Percentiles rank a stretch among this genome's conserved stretches.
Evolutionary conservation across 2,113 vertebrate species (phyloP).

Genomic region (Amazona vittata): DNA sequence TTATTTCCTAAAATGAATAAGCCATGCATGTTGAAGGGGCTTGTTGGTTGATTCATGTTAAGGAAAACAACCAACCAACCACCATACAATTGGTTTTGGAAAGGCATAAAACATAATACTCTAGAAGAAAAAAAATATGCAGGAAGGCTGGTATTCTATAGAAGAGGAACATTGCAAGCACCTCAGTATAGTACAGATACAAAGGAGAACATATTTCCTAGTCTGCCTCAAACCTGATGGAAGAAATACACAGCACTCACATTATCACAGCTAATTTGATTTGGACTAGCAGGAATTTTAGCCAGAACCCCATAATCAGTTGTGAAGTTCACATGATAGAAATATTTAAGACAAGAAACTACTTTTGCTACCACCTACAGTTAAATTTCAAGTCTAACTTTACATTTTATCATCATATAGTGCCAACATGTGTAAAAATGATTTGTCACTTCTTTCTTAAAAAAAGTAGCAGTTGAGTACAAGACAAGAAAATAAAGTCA

Average conservation of each 20-base stretch:
- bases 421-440: not conserved
- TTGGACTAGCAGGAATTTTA: slow-evolving; percentile 64
- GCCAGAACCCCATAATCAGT: slow-evolving; percentile 45
- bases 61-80: not conserved
- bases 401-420: not conserved
- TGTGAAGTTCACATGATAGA: not conserved
- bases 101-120: not conserved
- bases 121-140: not conserved
- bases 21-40: not conserved
- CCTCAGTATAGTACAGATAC: not conserved
- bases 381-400: slow-evolving; percentile 16
- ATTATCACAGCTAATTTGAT: not conserved
- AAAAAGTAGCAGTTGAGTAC: not conserved
- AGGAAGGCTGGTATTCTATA: not conserved
- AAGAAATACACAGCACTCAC: not conserved
- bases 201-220: not conserved
- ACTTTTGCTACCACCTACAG: slow-evolving; percentile 25
- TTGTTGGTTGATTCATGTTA: not conserved
- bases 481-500: not conserved
- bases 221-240: not conserved
- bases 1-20: not conserved
- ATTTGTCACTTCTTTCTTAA: not conserved
- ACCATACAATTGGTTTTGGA: not conserved
- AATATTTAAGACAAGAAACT: not conserved
- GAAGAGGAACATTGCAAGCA: not conserved